Evolutionary conservation across 2,797 vertebrate genomes (phyloP), one percentile per base, ranked within the genome.

Genomic region (Borostomias antarcticus): DNA sequence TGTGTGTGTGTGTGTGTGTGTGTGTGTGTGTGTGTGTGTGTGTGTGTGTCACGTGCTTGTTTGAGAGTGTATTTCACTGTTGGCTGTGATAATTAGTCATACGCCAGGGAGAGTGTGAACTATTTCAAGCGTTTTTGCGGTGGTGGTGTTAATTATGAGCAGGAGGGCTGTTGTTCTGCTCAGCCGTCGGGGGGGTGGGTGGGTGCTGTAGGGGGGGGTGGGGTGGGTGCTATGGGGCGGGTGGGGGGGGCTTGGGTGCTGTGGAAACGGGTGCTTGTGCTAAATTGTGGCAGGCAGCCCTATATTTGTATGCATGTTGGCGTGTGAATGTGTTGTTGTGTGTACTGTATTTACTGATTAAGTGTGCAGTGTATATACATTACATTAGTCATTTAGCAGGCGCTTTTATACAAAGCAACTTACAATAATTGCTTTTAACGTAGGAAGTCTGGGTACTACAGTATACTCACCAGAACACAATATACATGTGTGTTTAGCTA

Each of bases 61-160:
- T 11, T 17, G 40, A 4, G 15, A 11, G 26, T 32, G 23, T 70
- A 51, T 23, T 67, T 37, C 69, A 58, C 52, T 28, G 61, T 53
- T 35, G 64, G 43, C 66, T 67, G 76, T 76, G 82, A 85, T 86
- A 88, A 88, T 87, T 88, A 82, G 76, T 75, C 58, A 70, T 81
- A 76, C 85, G 71, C 83, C 33, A 62, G 82, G 82, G 88, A 88
- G 47, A 21, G 9, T 1, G 32, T 78, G 29, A 2, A n/a, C 85
- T 86, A 86, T 87, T 86, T 85, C 68, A 65, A 78, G 72, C 37
- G 61, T 57, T 70, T 57, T 70, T 72, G 67, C 43, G 35, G 75
- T 53, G 13, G 45, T n/a, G 60, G 64, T 61, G 72, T 81, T 82
- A 80, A 85, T 81, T 74, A 75, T 57, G 70, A 66, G 68, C 30